phyloP scores from a whole-genome alignment of 2,113 vertebrate genomes.

The Etheostoma spectabile region DNA sequence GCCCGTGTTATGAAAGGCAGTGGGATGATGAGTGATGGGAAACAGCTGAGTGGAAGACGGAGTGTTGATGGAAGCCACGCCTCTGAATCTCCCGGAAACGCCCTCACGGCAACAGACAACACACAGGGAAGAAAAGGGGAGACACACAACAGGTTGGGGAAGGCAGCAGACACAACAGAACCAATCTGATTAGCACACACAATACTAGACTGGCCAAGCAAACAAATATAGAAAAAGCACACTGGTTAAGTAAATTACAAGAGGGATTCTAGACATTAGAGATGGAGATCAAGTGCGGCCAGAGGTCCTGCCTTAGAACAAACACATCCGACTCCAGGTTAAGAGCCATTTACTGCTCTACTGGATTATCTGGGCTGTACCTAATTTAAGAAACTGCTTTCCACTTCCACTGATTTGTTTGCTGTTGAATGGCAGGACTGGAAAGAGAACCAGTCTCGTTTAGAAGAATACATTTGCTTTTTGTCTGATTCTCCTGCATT shows the following conservation, averaged over 20 bases:
- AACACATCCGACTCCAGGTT: conserved; percentile 42
- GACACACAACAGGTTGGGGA: no score
- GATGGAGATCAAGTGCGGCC: conserved; percentile 26
- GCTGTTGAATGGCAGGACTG: conserved; percentile 17
- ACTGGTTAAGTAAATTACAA: conserved; percentile 30
- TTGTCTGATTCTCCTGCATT: conserved; percentile 48
- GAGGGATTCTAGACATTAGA: conserved; percentile 36
- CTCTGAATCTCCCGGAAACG: no score
- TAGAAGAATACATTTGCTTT: conserved; percentile 31
- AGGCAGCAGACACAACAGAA: no score
- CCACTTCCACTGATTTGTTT: conserved; percentile 50
- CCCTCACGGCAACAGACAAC: no score
- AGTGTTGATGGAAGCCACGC: no score
- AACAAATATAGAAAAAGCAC: conserved; percentile 21
- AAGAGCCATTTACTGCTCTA: conserved; percentile 50
- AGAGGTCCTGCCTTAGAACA: conserved; percentile 17
- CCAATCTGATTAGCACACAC: conserved; percentile 51
- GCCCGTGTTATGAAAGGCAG: no score
- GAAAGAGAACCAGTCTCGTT: conserved; percentile 37
- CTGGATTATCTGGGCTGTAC: conserved; percentile 36
- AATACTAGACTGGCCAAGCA: conserved; percentile 18
- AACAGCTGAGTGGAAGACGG: no score
- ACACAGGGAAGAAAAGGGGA: no score
- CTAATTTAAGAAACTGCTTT: conserved; percentile 43
- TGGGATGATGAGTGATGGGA: no score